Evolutionary conservation across 2,113 vertebrate species (phyloP).

Genomic region (Tiliqua scincoides): DNA sequence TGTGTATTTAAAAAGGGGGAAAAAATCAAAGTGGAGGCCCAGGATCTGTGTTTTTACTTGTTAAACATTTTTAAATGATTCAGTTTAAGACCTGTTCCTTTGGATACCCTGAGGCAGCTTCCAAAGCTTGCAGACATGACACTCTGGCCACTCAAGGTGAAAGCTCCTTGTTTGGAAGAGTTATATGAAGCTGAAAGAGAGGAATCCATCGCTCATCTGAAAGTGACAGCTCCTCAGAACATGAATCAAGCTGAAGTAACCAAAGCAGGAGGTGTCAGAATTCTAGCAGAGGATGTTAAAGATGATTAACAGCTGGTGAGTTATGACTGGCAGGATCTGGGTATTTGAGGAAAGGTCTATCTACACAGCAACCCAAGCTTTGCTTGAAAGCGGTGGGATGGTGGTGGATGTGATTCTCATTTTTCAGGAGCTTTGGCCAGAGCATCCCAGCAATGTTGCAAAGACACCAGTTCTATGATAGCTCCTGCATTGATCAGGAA

Average conservation of each 20-base stretch:
- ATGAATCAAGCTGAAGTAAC: slow-evolving; percentile 11
- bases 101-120: slow-evolving; percentile 1
- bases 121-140: not conserved
- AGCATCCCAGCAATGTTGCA: not conserved
- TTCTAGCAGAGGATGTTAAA: slow-evolving; percentile 21
- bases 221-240: slow-evolving; percentile 10
- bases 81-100: not conserved
- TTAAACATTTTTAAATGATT: slow-evolving; percentile 7
- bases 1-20: not conserved
- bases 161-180: slow-evolving; percentile 32
- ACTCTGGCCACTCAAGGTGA: slow-evolving; percentile 12
- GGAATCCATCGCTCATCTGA: slow-evolving; percentile 15
- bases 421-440: not conserved
- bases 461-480: not conserved
- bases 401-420: not conserved
- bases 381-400: not conserved
- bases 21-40: not conserved
- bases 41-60: slow-evolving; percentile 12
- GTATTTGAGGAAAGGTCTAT: slow-evolving; percentile 31
- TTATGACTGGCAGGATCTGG: not conserved
- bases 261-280: slow-evolving; percentile 22
- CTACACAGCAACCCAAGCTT: slow-evolving; percentile 1
- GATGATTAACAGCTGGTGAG: slow-evolving; percentile 31
- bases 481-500: not conserved
- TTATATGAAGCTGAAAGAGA: slow-evolving; percentile 13